Evolutionary conservation across 1,140 invertebrate genomes (phyloP).

Genomic region (Tigriopus japonicus): DNA sequence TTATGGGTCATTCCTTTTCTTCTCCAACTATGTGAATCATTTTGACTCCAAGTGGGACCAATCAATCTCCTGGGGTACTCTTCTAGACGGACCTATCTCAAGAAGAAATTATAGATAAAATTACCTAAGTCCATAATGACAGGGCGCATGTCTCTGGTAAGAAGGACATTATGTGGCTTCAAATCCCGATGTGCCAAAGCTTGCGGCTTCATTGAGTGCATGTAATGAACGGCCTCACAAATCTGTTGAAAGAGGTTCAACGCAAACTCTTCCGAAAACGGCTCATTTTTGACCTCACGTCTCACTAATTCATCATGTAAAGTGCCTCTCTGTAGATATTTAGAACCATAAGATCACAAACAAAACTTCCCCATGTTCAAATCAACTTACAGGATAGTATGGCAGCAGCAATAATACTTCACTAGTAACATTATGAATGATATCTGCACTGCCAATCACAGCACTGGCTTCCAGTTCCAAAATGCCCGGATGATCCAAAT

Average conservation of each 20-base stretch:
- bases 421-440: constrained; percentile 43
- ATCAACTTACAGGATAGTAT: constrained; percentile 42
- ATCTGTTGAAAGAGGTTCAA: constrained; percentile 49
- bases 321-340: constrained; percentile 42
- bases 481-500: constrained; percentile 52
- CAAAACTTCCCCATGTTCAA: neutral
- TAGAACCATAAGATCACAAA: neutral
- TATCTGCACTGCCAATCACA: constrained; percentile 40
- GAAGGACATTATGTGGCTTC: constrained; percentile 61
- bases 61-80: too few species aligned
- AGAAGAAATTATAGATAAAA: too few species aligned
- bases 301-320: constrained; percentile 45
- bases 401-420: constrained; percentile 56
- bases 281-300: constrained; percentile 35
- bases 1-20: too few species aligned
- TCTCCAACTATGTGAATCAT: too few species aligned
- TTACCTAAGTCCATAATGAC: constrained; percentile 63
- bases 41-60: too few species aligned
- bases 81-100: too few species aligned
- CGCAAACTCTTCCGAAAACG: constrained; percentile 41
- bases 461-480: constrained; percentile 51
- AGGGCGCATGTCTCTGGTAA: constrained; percentile 46
- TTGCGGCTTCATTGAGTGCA: constrained; percentile 50
- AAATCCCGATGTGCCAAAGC: constrained; percentile 61
- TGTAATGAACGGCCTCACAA: constrained; percentile 49